phyloP scores from a whole-genome alignment of 1,140 invertebrate species.

The Forficula auricularia region DNA sequence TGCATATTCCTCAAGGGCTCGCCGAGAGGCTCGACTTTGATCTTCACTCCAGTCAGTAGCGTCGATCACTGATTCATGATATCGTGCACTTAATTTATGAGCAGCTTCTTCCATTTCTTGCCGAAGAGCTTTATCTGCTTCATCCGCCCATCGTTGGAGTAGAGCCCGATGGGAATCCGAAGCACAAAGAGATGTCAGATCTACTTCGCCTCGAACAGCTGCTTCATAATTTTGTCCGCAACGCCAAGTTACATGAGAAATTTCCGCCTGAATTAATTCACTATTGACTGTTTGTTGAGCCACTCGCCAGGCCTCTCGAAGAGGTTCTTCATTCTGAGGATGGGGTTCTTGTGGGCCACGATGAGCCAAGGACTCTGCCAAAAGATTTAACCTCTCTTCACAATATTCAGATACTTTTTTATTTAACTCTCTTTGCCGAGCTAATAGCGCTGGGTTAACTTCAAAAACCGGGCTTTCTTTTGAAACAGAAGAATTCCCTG shows the following conservation, averaged over 20 bases:
- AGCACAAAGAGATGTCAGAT: constrained; percentile 31
- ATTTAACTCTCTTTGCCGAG: no score
- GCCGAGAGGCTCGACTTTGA: constrained; percentile 30
- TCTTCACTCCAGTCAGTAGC: constrained; percentile 13
- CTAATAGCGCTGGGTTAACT: no score
- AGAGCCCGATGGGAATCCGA: constrained; percentile 30
- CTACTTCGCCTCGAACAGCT: constrained; percentile 21
- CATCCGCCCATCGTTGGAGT: constrained; percentile 47
- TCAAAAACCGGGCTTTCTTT: no score
- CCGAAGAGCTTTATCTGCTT: constrained; percentile 44
- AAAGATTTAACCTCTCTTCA: no score
- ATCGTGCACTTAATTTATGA: constrained; percentile 41
- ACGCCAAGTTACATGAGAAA: constrained; percentile 46
- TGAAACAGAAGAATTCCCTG: no score
- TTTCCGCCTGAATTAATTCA: constrained; percentile 52
- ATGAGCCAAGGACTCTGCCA: no score
- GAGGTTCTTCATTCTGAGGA: constrained; percentile 23
- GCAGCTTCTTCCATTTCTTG: constrained; percentile 49
- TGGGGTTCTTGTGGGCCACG: constrained; percentile 5
- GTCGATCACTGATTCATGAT: constrained; percentile 17
- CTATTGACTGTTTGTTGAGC: constrained; percentile 50
- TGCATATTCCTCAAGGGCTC: constrained; percentile 45
- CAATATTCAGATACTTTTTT: no score
- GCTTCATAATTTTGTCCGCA: constrained; percentile 45
- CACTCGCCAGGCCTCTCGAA: constrained; percentile 45